Evolutionary conservation across 2,797 vertebrate species (phyloP).

Genomic region (Muscicapa striata): DNA sequence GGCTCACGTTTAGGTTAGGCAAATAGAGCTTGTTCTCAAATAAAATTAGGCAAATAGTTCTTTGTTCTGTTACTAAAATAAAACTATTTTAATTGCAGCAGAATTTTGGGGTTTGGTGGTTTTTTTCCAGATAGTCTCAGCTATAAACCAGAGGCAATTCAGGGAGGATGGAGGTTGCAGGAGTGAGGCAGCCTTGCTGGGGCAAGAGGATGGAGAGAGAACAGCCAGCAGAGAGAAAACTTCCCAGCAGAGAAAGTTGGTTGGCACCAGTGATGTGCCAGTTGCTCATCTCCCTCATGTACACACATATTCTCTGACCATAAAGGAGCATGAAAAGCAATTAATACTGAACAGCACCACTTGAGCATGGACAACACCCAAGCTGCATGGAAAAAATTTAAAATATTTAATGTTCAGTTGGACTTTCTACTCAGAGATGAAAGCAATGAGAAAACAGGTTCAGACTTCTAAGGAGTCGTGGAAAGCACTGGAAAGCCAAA

Average conservation of each 20-base stretch:
- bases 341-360: neutral
- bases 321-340: neutral
- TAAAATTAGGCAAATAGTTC: neutral
- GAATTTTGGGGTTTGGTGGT: fast-evolving
- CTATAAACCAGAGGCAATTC: neutral
- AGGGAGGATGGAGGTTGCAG: neutral
- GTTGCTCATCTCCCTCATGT: neutral
- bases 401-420: neutral
- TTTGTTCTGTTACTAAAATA: neutral
- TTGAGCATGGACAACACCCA: neutral
- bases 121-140: neutral
- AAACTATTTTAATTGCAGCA: neutral
- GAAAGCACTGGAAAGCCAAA: neutral
- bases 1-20: neutral
- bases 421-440: neutral
- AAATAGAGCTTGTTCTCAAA: neutral
- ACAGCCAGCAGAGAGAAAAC: neutral
- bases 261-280: neutral
- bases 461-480: neutral
- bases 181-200: neutral
- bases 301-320: fast-evolving
- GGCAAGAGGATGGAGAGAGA: neutral
- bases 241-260: neutral
- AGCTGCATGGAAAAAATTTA: neutral
- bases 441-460: neutral